These are phyloP conservation scores for Acanthopagrus latus DNA, from an alignment of 2,797 vertebrate species.

Conservation along the genomic window DNA sequence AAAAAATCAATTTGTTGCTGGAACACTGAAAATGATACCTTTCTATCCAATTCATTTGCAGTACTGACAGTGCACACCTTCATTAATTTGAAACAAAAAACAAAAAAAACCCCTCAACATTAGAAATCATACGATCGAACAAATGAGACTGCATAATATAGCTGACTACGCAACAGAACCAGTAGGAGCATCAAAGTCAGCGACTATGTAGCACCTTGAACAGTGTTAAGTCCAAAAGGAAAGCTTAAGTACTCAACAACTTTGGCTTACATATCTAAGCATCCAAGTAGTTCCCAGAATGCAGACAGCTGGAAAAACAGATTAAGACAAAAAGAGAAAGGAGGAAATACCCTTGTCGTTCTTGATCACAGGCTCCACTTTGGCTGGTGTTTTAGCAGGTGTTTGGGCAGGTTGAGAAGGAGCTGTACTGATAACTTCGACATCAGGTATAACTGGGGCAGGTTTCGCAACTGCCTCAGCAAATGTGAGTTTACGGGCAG, in stretches of 20 bases:
- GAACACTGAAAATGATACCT: neutral
- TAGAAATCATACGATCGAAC: neutral
- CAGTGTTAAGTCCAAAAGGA: neutral
- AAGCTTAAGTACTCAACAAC: neutral
- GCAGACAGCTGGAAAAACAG: conserved; percentile 47
- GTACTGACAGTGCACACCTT: neutral
- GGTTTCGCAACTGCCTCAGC: conserved; percentile 80
- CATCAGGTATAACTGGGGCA: conserved; percentile 72
- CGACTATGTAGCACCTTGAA: neutral
- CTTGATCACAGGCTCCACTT: conserved; percentile 91
- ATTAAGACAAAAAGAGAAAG: conserved; percentile 62
- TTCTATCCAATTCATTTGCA: neutral
- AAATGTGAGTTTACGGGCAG: conserved; percentile 80
- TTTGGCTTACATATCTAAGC: conserved; percentile 6
- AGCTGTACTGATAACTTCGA: conserved; percentile 61
- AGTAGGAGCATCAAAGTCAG: neutral
- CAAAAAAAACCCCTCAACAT: neutral
- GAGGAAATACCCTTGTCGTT: conserved; percentile 94
- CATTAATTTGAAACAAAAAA: too few relatives aligned
- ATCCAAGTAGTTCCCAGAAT: conserved; percentile 30
- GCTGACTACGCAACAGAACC: neutral
- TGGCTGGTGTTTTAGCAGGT: conserved; percentile 80
- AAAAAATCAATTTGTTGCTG: neutral
- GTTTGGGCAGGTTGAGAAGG: conserved; percentile 65
- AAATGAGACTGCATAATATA: neutral